Evolutionary conservation across 2,113 vertebrate genomes (phyloP), one percentile per base, ranked within the genome.

Genomic region (Mesitornis unicolor): DNA sequence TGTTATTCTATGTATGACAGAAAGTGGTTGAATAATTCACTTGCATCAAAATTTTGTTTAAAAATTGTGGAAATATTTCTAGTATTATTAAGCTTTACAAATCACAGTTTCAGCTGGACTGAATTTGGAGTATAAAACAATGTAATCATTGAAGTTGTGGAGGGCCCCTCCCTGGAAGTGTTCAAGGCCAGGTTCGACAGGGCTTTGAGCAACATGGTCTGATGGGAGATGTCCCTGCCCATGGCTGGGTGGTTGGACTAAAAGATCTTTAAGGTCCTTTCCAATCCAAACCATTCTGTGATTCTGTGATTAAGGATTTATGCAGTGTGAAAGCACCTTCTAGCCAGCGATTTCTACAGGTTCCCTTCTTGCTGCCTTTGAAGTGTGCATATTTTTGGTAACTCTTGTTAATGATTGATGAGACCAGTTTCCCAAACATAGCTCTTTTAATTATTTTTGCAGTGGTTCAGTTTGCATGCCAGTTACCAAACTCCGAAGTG

Each of bases 401-500:
- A 38, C 31, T 43, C 20, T 47, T 38, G n/a, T 65, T 94, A 63
- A 75, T 74, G 78, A 90, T 16, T 87, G 51, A 96, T 90, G 56
- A 88, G 47, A 63, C n/a, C 17, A 88, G 63, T 80, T 74, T 87
- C 51, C 75, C 76, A 87, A 93, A 70, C 47, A 75, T 9, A 78
- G 24, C 22, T 83, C 19, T 40, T 59, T 60, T 67, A 96, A 94
- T 94, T 91, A 90, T 86, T 89, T 93, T 76, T 78, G 33, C 56
- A 90, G 31, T 75, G 76, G 79, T 87, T 96, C 85, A 56, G 11
- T 91, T 87, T 92, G 54, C 50, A 59, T 80, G 51, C 14, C 75
- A 85, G n/a, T 73, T 84, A 70, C 47, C 16, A 84, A 43, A 73
- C 57, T 94, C 40, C 2, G 4, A 88, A 86, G 18, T 60, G 63